Base-by-base conservation (phyloP, 2,113 vertebrate genomes). In the Sylvilagus bachmani region DNA sequence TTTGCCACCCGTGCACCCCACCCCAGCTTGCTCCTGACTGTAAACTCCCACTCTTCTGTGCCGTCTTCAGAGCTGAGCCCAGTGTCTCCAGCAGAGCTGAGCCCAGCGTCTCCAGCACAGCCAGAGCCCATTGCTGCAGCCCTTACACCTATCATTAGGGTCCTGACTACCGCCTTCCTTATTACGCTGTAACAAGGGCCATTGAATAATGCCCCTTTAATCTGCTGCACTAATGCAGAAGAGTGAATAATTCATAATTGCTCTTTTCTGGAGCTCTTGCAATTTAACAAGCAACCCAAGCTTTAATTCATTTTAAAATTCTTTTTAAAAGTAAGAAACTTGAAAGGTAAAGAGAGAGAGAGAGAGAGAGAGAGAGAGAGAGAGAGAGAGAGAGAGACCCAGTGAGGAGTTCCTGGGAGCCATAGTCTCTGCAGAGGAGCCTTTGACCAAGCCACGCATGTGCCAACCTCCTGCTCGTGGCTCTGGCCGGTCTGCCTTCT, bases 361-460 rank as follows among this genome's bases (percentile, higher is more conserved):
- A 22, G 69, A 71, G 22, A 22, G 62, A 44, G 29, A 71, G 24
- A 22, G 62, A 44, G 29, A 19, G 44, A 71, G 22, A 22, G 69
- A 71, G 22, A 22, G 62, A 44, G 29, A 19, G 44, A 66, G 22
- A 22, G 69, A 10, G 1, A 61, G 44, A 24, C 61, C 12, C 55
- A 90, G 19, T 38, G 25, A 38, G 61, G 21, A 31, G 66, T n/a
- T 13, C 38, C 33, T n/a, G 27, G 67, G 74, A 31, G 24, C 44
- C 9, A 0, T 17, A 14, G 13, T 44, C 78, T 89, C 36, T 33
- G n/a, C 24, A 6, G 0, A 7, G 1, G 70, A 74, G 22, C 7
- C 49, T 84, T n/a, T 0, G 0, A 4, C 24, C 2, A 0, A 44
- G 44, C 66, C 33, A 33, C 4, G 13, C 27, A 3, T 0, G 0